phyloP scores from a whole-genome alignment of 1,140 invertebrate genomes.

The Anastrepha obliqua region DNA sequence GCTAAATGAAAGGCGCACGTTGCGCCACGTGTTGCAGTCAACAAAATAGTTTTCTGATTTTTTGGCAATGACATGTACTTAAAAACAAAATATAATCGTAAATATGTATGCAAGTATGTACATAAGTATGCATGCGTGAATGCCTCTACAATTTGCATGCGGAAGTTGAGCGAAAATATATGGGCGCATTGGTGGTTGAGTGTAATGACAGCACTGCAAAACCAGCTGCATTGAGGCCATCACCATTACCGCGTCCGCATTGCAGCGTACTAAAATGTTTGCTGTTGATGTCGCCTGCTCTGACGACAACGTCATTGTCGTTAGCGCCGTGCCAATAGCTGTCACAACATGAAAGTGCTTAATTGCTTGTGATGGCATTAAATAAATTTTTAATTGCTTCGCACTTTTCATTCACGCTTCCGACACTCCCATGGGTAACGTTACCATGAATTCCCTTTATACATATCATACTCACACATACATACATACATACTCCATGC shows the following conservation, averaged over 20 bases:
- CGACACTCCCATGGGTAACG: constrained; percentile 19
- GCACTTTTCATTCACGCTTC: constrained; percentile 68
- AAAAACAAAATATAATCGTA: constrained; percentile 1
- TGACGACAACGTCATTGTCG: constrained; percentile 50
- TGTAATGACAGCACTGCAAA: neutral
- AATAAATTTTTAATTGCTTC: constrained; percentile 75
- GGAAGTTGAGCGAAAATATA: neutral
- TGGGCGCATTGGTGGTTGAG: neutral
- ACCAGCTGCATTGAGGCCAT: neutral
- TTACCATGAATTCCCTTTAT: neutral
- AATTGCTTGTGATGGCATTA: constrained; percentile 74
- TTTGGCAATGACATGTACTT: neutral
- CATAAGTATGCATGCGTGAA: neutral
- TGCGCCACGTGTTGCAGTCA: constrained; percentile 25
- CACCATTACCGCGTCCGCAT: neutral
- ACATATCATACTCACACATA: neutral
- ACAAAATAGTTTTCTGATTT: constrained; percentile 30
- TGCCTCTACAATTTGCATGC: neutral
- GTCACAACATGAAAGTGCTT: constrained; percentile 67
- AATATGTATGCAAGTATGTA: neutral
- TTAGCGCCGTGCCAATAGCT: constrained; percentile 46
- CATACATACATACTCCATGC: neutral
- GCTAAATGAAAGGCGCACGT: neutral
- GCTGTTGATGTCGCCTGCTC: neutral
- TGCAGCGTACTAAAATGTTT: neutral